phyloP scores from a whole-genome alignment of 53 echinoderm and acorn worm genomes.

The Arbacia lixula region DNA sequence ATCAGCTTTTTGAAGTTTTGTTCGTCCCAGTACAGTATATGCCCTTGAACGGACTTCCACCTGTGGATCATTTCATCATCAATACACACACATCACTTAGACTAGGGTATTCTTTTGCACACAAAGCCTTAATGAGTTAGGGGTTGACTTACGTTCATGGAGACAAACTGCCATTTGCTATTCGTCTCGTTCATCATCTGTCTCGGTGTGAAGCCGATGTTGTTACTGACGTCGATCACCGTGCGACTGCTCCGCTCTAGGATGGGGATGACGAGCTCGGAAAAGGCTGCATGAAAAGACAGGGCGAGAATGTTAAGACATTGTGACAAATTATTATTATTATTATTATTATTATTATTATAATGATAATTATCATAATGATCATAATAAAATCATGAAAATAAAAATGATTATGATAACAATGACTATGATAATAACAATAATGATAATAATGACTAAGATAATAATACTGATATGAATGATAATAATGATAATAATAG shows the following conservation, averaged over 20 bases:
- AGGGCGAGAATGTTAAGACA: no score
- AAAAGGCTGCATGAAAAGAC: conserved; percentile 8
- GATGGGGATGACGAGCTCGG: conserved; percentile 43
- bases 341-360: neutral
- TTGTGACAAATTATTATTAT: neutral
- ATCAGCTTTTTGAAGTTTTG: no score
- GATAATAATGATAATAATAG: neutral
- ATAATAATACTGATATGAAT: neutral
- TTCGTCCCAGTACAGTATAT: no score
- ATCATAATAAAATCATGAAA: no score
- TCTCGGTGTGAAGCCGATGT: conserved; percentile 29
- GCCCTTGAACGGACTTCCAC: no score
- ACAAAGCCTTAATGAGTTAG: no score
- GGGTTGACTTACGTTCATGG: conserved; percentile 39
- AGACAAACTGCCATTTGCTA: conserved; percentile 52
- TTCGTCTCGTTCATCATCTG: conserved; percentile 51
- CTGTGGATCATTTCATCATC: no score
- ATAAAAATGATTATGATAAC: neutral
- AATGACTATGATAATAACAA: neutral
- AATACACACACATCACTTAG: no score
- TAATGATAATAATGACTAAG: neutral
- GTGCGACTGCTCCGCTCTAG: conserved; percentile 14
- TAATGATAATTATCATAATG: neutral
- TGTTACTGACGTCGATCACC: conserved; percentile 40
- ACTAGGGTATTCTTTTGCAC: no score